These are phyloP conservation scores for Drosophila kambysellisi DNA, from an alignment of 2,888 invertebrate genomes.

Conservation along the genomic window DNA sequence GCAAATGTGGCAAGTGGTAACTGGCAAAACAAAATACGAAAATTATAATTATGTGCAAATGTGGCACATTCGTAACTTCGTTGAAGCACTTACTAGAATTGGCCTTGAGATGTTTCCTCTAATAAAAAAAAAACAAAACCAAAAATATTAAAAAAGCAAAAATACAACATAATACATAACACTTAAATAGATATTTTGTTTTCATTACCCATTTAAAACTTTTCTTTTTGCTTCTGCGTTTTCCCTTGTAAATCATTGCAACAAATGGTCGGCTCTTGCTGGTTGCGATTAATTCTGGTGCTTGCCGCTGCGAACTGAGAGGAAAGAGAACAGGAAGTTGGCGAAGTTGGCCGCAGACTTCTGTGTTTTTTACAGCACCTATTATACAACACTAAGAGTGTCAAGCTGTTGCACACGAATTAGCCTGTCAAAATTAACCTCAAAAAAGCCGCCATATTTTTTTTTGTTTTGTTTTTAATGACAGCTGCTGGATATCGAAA, in stretches of 20 bases:
- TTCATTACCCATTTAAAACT: no score
- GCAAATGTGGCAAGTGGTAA: rapidly evolving
- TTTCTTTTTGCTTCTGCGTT: no score
- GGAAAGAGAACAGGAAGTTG: background rate
- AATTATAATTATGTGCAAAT: background rate
- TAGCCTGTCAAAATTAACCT: background rate
- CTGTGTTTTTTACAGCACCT: background rate
- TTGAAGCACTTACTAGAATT: background rate
- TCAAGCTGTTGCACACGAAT: background rate
- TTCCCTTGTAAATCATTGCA: background rate
- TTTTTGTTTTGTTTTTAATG: background rate
- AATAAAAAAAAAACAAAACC: no score
- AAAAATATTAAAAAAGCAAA: background rate
- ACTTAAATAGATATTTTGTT: no score
- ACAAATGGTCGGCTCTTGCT: background rate
- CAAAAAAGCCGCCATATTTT: background rate
- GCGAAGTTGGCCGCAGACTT: background rate
- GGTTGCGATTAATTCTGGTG: background rate
- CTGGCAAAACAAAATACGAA: background rate
- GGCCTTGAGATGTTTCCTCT: no score
- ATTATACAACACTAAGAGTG: background rate
- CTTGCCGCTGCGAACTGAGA: background rate
- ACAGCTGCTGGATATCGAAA: background rate
- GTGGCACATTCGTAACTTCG: background rate
- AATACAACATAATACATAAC: no score